A percentile compares a stretch with the other conserved stretches of the same genome.
Evolutionary conservation across 2,113 vertebrate species (phyloP).

Genomic region (Triplophysa rosa): DNA sequence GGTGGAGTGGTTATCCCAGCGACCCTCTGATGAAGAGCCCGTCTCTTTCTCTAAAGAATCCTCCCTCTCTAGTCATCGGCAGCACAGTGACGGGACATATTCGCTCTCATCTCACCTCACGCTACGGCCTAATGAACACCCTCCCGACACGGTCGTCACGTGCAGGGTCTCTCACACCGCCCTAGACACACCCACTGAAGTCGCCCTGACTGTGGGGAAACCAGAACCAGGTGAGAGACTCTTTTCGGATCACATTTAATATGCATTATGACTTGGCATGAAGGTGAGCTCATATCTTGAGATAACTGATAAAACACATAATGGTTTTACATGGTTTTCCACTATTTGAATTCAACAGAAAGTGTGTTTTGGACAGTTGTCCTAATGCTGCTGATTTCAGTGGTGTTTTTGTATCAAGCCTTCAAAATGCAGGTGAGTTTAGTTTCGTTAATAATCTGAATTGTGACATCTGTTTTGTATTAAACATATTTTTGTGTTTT

Average conservation of each 20-base stretch:
- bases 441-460: neutral
- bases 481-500: neutral
- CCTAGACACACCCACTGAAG: conserved; percentile 53
- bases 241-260: neutral
- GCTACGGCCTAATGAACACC: conserved; percentile 47
- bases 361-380: conserved; percentile 66
- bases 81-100: conserved; percentile 74
- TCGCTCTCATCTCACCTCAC: conserved; percentile 75
- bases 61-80: conserved; percentile 78
- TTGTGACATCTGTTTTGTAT: too few relatives aligned
- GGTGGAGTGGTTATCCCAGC: conserved; percentile 73
- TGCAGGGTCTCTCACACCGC: conserved; percentile 78
- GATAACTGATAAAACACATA: too few relatives aligned
- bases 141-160: conserved; percentile 70
- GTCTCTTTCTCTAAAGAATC: conserved; percentile 59
- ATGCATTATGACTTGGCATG: neutral
- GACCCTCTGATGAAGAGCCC: conserved; percentile 61
- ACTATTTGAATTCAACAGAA: conserved; percentile 52
- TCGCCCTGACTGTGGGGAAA: conserved; percentile 60
- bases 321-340: neutral
- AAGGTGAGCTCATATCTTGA: neutral
- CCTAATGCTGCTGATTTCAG: conserved; percentile 66
- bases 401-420: conserved; percentile 71
- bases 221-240: conserved; percentile 60
- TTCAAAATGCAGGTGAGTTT: conserved; percentile 51